Conservation (phyloP, 2,113 vertebrate species). For the Oreotragus oreotragus region DNA sequence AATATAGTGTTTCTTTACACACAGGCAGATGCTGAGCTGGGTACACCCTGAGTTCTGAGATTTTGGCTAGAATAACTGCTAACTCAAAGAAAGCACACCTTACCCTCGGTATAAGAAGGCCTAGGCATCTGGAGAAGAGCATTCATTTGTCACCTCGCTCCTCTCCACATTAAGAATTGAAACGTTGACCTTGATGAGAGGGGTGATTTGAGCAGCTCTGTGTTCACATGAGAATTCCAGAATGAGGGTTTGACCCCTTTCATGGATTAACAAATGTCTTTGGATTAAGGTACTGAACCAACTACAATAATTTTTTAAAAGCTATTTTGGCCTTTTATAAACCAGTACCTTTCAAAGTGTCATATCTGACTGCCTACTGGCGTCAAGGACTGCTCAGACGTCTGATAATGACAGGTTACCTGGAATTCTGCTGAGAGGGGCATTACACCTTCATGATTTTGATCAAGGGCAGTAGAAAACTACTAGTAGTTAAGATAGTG, state of each 20-base stretch:
- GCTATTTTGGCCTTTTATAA: conserved; percentile 1
- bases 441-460: not conserved
- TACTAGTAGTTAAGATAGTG: not conserved
- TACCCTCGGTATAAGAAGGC: not conserved
- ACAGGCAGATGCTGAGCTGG: not conserved
- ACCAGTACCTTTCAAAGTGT: not conserved
- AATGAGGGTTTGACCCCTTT: not conserved
- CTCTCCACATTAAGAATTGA: not conserved
- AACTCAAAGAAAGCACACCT: not conserved
- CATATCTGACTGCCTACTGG: not conserved
- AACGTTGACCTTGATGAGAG: not conserved
- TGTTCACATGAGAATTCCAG: not conserved
- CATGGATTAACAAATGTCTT: not conserved
- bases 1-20: not conserved
- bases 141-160: not conserved
- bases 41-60: not conserved
- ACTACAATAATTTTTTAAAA: not conserved
- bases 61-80: not conserved
- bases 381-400: not conserved
- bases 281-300: conserved; percentile 10
- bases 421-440: conserved; percentile 39
- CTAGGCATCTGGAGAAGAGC: not conserved
- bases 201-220: not conserved
- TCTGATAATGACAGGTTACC: conserved; percentile 19
- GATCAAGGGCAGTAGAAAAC: not conserved